A percentile compares a stretch with the other conserved stretches of the same genome.
Conservation (phyloP, 2,797 vertebrate genomes). For the Sciurus carolinensis region DNA sequence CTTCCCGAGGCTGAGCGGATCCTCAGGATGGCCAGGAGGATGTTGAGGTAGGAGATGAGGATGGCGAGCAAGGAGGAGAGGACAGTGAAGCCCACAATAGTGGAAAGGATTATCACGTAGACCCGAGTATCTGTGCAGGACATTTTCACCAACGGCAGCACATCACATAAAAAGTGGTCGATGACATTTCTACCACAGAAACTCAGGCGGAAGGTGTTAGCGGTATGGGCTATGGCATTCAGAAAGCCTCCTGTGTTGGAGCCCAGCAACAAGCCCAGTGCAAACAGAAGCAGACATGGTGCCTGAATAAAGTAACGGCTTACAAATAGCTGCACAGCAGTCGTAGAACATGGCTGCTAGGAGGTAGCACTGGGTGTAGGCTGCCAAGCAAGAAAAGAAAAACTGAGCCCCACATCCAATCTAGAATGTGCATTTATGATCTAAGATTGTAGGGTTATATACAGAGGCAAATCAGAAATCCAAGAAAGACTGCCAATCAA, state of each 20-base stretch:
- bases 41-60: constrained; percentile 68
- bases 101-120: constrained; percentile 63
- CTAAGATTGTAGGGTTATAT: too few species aligned
- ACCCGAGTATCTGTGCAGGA: constrained; percentile 60
- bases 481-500: too few species aligned
- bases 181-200: constrained; percentile 78
- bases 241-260: constrained; percentile 50
- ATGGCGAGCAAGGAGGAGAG: constrained; percentile 59
- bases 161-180: constrained; percentile 79
- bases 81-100: constrained; percentile 60
- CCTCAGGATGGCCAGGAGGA: constrained; percentile 56
- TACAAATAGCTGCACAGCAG: too few species aligned
- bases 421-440: too few species aligned
- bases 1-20: constrained; percentile 56
- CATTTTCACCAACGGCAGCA: constrained; percentile 71
- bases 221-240: constrained; percentile 54
- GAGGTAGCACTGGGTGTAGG: too few species aligned
- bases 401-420: too few species aligned
- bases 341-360: too few species aligned
- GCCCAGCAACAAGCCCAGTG: too few species aligned
- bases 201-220: constrained; percentile 55
- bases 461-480: too few species aligned
- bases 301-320: too few species aligned
- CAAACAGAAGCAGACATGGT: too few species aligned
- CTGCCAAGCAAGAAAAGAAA: too few species aligned